These are phyloP conservation scores for Chiroxiphia lanceolata DNA, from an alignment of 2,797 vertebrate species.

Conservation along the genomic window DNA sequence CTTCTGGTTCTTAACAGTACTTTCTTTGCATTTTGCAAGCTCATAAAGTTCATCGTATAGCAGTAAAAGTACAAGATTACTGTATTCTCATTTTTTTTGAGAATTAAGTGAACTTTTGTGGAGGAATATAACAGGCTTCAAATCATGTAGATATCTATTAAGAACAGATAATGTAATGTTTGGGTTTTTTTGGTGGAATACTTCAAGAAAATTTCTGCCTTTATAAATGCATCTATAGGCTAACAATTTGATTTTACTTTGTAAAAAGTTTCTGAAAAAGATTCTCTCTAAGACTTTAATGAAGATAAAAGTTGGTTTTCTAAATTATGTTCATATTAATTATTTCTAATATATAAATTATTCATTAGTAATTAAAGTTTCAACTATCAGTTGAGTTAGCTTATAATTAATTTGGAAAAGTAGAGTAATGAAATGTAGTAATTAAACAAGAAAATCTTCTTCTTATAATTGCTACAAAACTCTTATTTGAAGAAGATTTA, in stretches of 20 bases:
- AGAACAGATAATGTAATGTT: not conserved
- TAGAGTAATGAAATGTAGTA: not conserved
- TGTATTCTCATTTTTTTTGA: not conserved
- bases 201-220: not conserved
- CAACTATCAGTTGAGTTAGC: not conserved
- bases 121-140: not conserved
- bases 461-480: not conserved
- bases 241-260: not conserved
- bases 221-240: not conserved
- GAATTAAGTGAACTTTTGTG: not conserved
- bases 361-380: not conserved
- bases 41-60: not conserved
- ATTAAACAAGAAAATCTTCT: not conserved
- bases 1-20: not conserved
- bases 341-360: not conserved
- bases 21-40: not conserved
- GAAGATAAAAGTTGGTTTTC: not conserved
- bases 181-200: not conserved
- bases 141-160: not conserved
- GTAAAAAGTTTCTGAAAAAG: not conserved
- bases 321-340: not conserved
- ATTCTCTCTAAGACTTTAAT: not conserved
- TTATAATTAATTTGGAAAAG: slow-evolving; percentile 1
- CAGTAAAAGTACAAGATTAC: not conserved
- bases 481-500: not conserved